phyloP scores from a whole-genome alignment of 2,888 invertebrate species.

The Tineola bisselliella region DNA sequence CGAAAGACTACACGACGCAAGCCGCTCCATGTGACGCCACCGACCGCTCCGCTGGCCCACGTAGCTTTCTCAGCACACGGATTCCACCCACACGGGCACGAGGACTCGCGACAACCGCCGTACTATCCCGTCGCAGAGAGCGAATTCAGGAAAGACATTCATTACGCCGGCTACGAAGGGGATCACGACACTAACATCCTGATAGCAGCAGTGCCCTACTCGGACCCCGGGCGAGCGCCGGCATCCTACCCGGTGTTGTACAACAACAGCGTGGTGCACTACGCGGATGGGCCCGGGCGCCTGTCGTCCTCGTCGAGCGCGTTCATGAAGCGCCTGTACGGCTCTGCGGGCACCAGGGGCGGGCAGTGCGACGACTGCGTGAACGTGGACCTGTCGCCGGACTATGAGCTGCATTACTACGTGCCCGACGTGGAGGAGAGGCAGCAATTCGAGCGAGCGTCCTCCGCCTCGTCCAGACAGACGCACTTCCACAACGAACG shows the following conservation, averaged over 20 bases:
- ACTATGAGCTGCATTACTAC: conserved; percentile 56
- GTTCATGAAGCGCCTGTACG: conserved; percentile 30
- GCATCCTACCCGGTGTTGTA: conserved; percentile 34
- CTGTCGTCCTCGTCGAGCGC: conserved; percentile 34
- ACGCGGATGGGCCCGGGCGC: conserved; percentile 26
- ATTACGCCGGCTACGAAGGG: conserved; percentile 29
- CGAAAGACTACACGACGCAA: conserved; percentile 17
- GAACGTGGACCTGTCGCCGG: conserved; percentile 43
- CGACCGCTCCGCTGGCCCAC: no score
- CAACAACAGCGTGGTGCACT: conserved; percentile 42
- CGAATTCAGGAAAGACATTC: conserved; percentile 51
- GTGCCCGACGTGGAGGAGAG: conserved; percentile 50
- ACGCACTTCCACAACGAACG: not conserved
- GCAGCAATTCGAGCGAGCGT: not conserved
- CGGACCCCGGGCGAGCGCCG: not conserved
- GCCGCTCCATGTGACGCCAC: not conserved
- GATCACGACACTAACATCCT: not conserved
- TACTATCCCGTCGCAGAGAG: conserved; percentile 35
- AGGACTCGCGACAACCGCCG: conserved; percentile 13
- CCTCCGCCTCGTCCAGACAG: not conserved
- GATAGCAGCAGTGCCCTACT: not conserved
- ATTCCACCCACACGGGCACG: not conserved
- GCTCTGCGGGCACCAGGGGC: no score
- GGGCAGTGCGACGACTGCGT: conserved; percentile 13
- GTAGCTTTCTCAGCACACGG: no score